Conservation (phyloP, 2,888 invertebrate species). For the Dermolepida albohirtum region DNA sequence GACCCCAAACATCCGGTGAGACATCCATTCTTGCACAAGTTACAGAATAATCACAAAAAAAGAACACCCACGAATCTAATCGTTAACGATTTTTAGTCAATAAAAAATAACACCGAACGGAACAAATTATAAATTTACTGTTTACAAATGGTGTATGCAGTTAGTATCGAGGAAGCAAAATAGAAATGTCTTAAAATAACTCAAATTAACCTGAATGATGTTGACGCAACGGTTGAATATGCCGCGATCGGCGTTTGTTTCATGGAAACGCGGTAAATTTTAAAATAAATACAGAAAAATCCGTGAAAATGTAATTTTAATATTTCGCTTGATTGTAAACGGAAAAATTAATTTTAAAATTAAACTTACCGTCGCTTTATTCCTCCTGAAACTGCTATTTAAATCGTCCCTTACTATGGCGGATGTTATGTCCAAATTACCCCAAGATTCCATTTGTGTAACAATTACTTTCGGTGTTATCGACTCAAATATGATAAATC, state of each 20-base stretch:
- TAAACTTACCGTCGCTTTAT: constrained; percentile 59
- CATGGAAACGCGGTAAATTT: constrained; percentile 31
- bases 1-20: constrained; percentile 87
- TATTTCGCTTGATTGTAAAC: not conserved
- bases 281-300: constrained; percentile 11
- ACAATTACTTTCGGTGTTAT: not conserved
- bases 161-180: constrained; percentile 8
- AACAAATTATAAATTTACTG: too few species aligned
- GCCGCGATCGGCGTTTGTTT: constrained; percentile 13
- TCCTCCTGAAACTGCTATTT: constrained; percentile 65
- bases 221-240: not conserved
- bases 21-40: constrained; percentile 71
- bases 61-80: not conserved
- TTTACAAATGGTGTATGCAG: not conserved
- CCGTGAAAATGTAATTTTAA: not conserved
- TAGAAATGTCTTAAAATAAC: constrained; percentile 52
- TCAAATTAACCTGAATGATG: constrained; percentile 29
- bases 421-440: constrained; percentile 70
- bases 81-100: constrained; percentile 2
- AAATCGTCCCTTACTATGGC: constrained; percentile 79
- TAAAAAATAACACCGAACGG: not conserved
- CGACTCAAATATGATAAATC: not conserved
- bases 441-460: constrained; percentile 77
- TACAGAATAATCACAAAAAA: constrained; percentile 12
- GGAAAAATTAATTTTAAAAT: not conserved